Evolutionary conservation across 37 sponge, comb jelly and placozoan species (phyloP).

Genomic region (Ianthella basta): DNA sequence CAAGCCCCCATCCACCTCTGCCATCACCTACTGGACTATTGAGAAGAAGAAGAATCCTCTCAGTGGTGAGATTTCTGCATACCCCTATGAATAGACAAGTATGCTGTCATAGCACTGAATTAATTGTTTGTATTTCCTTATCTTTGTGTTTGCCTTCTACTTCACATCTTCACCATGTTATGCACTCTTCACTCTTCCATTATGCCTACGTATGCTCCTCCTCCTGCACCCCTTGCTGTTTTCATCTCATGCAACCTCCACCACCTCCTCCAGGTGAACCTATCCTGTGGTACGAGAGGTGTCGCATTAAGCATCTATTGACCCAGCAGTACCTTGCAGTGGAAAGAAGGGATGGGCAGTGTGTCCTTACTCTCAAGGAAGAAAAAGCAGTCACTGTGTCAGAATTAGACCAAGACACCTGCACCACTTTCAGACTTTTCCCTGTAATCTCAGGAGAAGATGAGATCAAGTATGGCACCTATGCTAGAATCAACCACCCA

Average conservation of each 20-base stretch:
- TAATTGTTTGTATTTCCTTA: too few relatives aligned
- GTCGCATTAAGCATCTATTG: constrained; percentile 74
- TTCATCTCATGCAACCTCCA: background rate
- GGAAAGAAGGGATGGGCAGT: constrained; percentile 2
- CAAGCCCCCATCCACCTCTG: constrained; percentile 74
- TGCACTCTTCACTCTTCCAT: too few relatives aligned
- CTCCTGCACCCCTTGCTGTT: background rate
- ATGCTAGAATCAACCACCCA: constrained; percentile 72
- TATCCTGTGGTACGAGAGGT: constrained; percentile 69
- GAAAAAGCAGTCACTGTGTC: background rate
- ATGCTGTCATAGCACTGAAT: too few relatives aligned
- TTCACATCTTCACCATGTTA: too few relatives aligned
- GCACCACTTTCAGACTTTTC: constrained; percentile 60
- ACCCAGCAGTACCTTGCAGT: constrained; percentile 78
- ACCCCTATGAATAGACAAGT: background rate
- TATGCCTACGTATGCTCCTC: background rate
- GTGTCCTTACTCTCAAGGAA: constrained; percentile 20
- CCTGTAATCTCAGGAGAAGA: constrained; percentile 74
- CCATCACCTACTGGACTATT: constrained; percentile 88
- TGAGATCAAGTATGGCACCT: constrained; percentile 53
- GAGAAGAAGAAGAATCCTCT: constrained; percentile 62
- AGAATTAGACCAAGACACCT: constrained; percentile 10
- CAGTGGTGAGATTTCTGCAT: constrained; percentile 52
- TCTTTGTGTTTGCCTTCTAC: too few relatives aligned
- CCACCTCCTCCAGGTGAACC: constrained; percentile 41